Percentiles rank a stretch among this genome's conserved stretches.
Conservation (phyloP, 2,797 vertebrate genomes). For the Channallabes apus region DNA sequence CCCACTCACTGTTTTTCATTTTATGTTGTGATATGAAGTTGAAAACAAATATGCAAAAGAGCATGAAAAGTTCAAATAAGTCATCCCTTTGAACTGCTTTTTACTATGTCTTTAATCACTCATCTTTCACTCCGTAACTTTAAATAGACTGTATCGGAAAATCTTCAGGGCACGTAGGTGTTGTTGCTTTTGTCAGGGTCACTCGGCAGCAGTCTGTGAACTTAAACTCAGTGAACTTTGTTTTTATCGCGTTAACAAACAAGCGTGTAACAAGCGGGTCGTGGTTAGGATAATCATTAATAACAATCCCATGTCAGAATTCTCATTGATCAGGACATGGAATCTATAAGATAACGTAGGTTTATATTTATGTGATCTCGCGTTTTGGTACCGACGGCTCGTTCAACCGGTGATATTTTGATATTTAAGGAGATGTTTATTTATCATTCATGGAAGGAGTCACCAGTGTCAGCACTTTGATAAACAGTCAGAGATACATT, state of each 20-base stretch:
- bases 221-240: not conserved
- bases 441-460: not conserved
- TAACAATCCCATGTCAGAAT: too few species aligned
- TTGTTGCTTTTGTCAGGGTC: conserved; percentile 21
- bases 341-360: too few species aligned
- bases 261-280: too few species aligned
- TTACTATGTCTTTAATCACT: conserved; percentile 35
- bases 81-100: conserved; percentile 43
- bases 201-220: not conserved
- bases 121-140: conserved; percentile 14
- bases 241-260: not conserved
- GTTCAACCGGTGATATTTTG: not conserved
- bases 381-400: not conserved
- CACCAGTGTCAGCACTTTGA: not conserved
- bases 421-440: not conserved
- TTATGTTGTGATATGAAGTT: conserved; percentile 63
- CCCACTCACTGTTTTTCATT: conserved; percentile 40
- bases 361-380: too few species aligned
- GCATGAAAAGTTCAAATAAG: conserved; percentile 31
- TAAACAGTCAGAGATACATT: too few species aligned
- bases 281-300: not conserved
- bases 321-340: not conserved
- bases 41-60: conserved; percentile 38
- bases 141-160: conserved; percentile 45
- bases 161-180: conserved; percentile 21